Evolutionary conservation across 53 echinoderm and acorn worm genomes (phyloP).

Genomic region (Glandiceps talaboti): DNA sequence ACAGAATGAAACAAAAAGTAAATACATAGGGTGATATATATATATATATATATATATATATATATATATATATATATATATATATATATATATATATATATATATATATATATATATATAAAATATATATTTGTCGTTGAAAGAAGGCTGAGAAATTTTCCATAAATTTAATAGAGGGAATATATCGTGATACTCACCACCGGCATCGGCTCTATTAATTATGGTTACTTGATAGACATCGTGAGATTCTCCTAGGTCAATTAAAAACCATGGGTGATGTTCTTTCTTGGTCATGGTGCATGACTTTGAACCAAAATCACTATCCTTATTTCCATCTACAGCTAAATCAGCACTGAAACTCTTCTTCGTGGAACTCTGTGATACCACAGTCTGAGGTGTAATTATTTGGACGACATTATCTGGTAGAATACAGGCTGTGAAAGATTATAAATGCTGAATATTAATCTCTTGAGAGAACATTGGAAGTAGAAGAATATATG

Average conservation of each 20-base stretch:
- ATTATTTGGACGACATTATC: neutral
- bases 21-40: too few relatives aligned
- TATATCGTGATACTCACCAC: neutral
- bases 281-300: neutral
- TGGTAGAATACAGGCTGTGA: neutral
- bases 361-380: neutral
- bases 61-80: too few relatives aligned
- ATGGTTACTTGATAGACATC: neutral
- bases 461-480: too few relatives aligned
- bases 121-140: too few relatives aligned
- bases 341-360: neutral
- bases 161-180: too few relatives aligned
- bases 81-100: too few relatives aligned
- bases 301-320: neutral
- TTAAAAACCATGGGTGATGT: neutral
- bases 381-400: neutral
- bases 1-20: too few relatives aligned
- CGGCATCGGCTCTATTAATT: neutral
- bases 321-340: neutral
- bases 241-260: neutral
- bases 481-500: too few relatives aligned
- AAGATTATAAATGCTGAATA: too few relatives aligned
- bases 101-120: too few relatives aligned
- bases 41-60: too few relatives aligned
- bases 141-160: too few relatives aligned